Conservation (phyloP, 2,113 vertebrate species). For the Hemiscyllium ocellatum region DNA sequence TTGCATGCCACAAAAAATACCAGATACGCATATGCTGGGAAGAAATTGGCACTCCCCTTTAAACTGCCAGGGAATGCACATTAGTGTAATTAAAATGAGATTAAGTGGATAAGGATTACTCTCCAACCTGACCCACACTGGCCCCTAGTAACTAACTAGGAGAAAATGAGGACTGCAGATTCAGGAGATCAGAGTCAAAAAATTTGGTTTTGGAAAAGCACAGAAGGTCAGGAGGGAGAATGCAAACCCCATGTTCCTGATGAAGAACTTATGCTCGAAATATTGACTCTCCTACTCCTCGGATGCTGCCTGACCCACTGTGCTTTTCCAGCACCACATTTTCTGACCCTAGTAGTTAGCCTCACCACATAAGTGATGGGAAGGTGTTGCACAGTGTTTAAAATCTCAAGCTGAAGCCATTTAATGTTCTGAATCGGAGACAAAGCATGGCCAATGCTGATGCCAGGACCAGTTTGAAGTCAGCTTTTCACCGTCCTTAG, state of each 20-base stretch:
- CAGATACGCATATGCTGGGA: not conserved
- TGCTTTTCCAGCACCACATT: too few species aligned
- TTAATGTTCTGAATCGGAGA: not conserved
- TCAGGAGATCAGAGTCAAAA: too few species aligned
- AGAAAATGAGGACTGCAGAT: too few species aligned
- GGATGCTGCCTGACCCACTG: too few species aligned
- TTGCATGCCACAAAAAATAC: not conserved
- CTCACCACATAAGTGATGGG: not conserved
- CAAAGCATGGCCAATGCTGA: not conserved
- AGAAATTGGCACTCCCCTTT: not conserved
- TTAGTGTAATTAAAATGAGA: not conserved
- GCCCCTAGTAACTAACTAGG: not conserved
- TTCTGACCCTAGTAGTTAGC: not conserved
- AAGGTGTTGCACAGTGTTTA: not conserved
- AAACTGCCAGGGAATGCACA: not conserved
- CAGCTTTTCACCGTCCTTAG: not conserved
- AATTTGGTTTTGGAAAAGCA: too few species aligned
- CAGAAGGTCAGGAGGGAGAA: too few species aligned
- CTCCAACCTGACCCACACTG: not conserved
- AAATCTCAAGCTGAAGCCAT: not conserved
- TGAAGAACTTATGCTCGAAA: too few species aligned
- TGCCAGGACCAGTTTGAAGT: not conserved
- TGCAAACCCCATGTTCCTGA: too few species aligned
- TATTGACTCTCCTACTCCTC: too few species aligned
- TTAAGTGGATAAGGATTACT: not conserved